Percentiles rank a stretch among this genome's conserved stretches.
Evolutionary conservation across 2,797 vertebrate genomes (phyloP).

Genomic region (Sarcoramphus papa): DNA sequence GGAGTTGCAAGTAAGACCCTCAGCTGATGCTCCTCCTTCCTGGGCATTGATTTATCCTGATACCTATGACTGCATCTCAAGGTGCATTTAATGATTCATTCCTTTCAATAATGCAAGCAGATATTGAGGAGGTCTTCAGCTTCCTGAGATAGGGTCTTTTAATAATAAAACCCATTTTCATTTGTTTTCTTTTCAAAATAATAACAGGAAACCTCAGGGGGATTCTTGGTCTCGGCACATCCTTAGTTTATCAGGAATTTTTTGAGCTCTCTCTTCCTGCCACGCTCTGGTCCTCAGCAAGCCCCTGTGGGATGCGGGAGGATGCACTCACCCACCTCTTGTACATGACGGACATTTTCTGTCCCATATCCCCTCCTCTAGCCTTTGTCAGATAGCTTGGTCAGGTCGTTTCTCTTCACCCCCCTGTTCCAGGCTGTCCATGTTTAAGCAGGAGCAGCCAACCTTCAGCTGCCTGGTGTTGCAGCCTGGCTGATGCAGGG

Average conservation of each 20-base stretch:
- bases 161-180: background rate
- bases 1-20: background rate
- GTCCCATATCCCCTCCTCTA: background rate
- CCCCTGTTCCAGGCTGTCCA: background rate
- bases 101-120: slow-evolving; percentile 36
- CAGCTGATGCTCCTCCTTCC: background rate
- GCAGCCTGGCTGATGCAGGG: background rate
- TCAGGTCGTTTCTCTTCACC: background rate
- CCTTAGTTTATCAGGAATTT: background rate
- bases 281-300: rapidly evolving
- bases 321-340: background rate
- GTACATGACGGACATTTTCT: background rate
- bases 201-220: background rate
- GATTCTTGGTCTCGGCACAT: background rate
- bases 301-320: background rate
- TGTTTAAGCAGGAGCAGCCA: background rate
- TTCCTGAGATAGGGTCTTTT: background rate
- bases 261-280: background rate
- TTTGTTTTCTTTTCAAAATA: slow-evolving; percentile 12
- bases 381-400: background rate
- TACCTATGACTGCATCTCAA: background rate
- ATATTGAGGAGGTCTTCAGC: background rate
- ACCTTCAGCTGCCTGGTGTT: background rate
- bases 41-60: background rate
- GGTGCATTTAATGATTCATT: slow-evolving; percentile 21